A percentile compares a stretch with the other conserved stretches of the same genome.
Conservation (phyloP, 2,113 vertebrate species). For the Amphilophus citrinellus region DNA sequence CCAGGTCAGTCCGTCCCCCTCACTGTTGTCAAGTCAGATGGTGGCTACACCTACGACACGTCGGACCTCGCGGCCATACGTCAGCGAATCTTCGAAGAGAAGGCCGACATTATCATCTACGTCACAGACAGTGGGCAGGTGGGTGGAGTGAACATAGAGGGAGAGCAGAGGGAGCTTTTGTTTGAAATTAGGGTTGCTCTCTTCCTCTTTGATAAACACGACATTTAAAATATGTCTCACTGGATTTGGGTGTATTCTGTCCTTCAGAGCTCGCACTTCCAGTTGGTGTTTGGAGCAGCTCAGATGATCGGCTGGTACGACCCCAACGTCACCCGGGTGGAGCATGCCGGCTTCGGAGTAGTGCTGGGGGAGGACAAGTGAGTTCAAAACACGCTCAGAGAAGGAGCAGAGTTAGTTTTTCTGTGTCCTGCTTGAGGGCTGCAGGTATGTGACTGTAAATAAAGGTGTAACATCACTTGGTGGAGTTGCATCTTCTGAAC, state of each 20-base stretch:
- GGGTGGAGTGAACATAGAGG: constrained; percentile 6
- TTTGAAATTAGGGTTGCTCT: background rate
- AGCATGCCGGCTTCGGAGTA: constrained; percentile 94
- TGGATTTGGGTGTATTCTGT: background rate
- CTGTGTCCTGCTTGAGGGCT: no score
- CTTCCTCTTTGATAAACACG: background rate
- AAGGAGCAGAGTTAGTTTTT: background rate
- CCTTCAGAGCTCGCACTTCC: constrained; percentile 89
- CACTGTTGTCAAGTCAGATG: constrained; percentile 94
- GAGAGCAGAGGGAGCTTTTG: background rate
- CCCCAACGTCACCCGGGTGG: constrained; percentile 89
- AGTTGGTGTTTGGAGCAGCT: constrained; percentile 89
- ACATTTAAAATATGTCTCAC: background rate
- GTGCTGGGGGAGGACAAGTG: constrained; percentile 98
- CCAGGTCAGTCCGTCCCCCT: constrained; percentile 89
- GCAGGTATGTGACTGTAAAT: no score
- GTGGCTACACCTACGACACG: constrained; percentile 96
- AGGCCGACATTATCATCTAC: constrained; percentile 91
- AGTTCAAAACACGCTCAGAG: constrained; percentile 45
- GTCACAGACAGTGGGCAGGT: constrained; percentile 97
- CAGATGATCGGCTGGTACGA: constrained; percentile 96
- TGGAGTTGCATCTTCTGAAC: no score
- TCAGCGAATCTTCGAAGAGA: constrained; percentile 89
- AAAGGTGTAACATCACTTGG: background rate
- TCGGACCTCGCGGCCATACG: constrained; percentile 93